Base-by-base conservation (phyloP, 1,140 invertebrate genomes). In the Idris sp. region DNA sequence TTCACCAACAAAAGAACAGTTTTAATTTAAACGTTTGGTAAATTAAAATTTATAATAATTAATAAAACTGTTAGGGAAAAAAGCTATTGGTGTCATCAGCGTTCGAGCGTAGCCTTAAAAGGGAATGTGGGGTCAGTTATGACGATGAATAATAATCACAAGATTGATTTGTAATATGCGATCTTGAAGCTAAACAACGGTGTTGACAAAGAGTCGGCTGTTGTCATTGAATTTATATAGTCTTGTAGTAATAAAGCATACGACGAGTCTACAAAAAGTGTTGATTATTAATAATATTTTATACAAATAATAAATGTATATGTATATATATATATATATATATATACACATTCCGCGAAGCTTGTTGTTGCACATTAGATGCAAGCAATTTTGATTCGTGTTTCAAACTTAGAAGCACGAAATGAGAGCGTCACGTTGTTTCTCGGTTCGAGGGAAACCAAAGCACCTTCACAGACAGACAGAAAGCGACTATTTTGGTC, bases 401-500 rank as follows among this genome's bases (percentile, higher is more conserved):
- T 40, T 48, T 65, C 49, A 65, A 54, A 65, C 48, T 54, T 65
- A 65, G 49, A 65, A n/a, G n/a, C 40, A 19, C 40, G 40, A 46
- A 65, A 65, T 36, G 49, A 25, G 61, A 46, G 19, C 61, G 28
- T 33, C 56, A 35, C 38, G 38, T 64, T 54, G 62, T 48, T 41
- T 56, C 41, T 56, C 40, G 61, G 10, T 43, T 48, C 62, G 41
- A 48, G 51, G 51, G 26, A 56, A 67, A 56, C 51, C 9, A n/a
- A 36, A 44, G 16, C 36, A 14, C 25, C 41, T 16, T 44, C 43
- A 11, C 19, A 38, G 33, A 46, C 44, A 49, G 36, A 40, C 33
- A 46, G 49, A 44, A 33, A 54, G 59, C 58, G n/a, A 59, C 61
- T 69, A 69, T 69, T 69, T 69, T 61, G 31, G 54, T 61, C 43